These are phyloP conservation scores for Tigriopus japonicus DNA, from an alignment of 1,140 invertebrate genomes.

Conservation along the genomic window DNA sequence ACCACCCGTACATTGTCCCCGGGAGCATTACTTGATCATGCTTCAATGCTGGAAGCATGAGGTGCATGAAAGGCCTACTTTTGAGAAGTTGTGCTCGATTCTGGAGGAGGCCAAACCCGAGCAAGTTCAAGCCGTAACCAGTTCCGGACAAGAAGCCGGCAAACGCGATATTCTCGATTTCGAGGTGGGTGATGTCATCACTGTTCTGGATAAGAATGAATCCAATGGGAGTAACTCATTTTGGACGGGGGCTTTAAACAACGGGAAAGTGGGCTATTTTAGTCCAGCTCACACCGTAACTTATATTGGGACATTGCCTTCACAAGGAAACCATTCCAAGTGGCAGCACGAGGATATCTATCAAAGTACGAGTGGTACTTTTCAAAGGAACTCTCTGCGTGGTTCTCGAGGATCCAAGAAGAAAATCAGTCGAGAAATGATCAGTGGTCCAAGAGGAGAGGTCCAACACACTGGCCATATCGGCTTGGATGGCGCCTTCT, in stretches of 20 bases:
- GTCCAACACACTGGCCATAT: slow-evolving; percentile 93
- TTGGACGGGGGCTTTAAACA: slow-evolving; percentile 68
- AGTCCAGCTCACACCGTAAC: slow-evolving; percentile 73
- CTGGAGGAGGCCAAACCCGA: slow-evolving; percentile 73
- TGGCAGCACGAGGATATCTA: slow-evolving; percentile 28
- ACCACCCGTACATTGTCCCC: slow-evolving; percentile 81
- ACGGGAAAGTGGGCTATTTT: slow-evolving; percentile 69
- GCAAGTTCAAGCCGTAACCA: slow-evolving; percentile 56
- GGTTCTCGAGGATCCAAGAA: slow-evolving; percentile 13
- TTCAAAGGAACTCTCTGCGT: neutral
- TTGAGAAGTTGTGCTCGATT: slow-evolving; percentile 56
- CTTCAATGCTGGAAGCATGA: slow-evolving; percentile 88
- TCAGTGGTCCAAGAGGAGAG: slow-evolving; percentile 86
- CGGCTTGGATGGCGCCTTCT: slow-evolving; percentile 85
- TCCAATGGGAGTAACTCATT: slow-evolving; percentile 16
- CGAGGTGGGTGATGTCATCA: slow-evolving; percentile 71
- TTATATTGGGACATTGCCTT: slow-evolving; percentile 42
- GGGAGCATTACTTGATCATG: slow-evolving; percentile 82
- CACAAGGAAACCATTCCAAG: slow-evolving; percentile 29
- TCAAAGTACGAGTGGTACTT: neutral
- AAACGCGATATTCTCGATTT: slow-evolving; percentile 41
- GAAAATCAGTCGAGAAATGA: slow-evolving; percentile 66
- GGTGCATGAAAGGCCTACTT: slow-evolving; percentile 66
- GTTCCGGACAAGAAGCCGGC: slow-evolving; percentile 21
- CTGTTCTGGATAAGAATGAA: slow-evolving; percentile 75